phyloP scores from a whole-genome alignment of 2,797 vertebrate genomes.

The Eulemur albifrons region DNA sequence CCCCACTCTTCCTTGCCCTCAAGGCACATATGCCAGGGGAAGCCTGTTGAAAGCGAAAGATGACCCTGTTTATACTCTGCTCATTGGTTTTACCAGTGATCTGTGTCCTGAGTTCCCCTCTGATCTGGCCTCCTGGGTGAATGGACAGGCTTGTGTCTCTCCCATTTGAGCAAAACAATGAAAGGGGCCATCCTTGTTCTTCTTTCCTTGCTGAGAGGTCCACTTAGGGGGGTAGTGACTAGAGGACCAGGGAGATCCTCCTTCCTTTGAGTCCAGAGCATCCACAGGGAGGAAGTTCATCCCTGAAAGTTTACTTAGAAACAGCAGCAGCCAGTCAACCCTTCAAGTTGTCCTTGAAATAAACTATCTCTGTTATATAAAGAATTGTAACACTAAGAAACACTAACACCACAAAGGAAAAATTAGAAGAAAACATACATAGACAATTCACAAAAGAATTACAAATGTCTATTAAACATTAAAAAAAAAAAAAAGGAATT shows the following conservation, averaged over 20 bases:
- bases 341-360: conserved; percentile 42
- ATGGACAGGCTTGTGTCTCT: neutral
- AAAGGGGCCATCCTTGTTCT: neutral
- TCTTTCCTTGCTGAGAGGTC: neutral
- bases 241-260: neutral
- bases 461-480: neutral
- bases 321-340: neutral
- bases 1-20: neutral
- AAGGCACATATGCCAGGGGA: neutral
- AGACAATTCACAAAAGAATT: neutral
- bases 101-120: neutral
- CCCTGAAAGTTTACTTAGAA: neutral
- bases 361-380: neutral
- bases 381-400: conserved; percentile 20
- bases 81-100: neutral
- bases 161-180: neutral
- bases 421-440: neutral
- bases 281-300: neutral
- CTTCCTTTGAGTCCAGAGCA: neutral
- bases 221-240: neutral
- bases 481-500: neutral
- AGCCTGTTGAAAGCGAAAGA: neutral
- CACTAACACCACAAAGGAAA: neutral
- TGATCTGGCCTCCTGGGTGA: neutral
- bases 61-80: neutral